Evolutionary conservation across 2,113 vertebrate genomes (phyloP), one percentile per base, ranked within the genome.

Genomic region (Alouatta palliata): DNA sequence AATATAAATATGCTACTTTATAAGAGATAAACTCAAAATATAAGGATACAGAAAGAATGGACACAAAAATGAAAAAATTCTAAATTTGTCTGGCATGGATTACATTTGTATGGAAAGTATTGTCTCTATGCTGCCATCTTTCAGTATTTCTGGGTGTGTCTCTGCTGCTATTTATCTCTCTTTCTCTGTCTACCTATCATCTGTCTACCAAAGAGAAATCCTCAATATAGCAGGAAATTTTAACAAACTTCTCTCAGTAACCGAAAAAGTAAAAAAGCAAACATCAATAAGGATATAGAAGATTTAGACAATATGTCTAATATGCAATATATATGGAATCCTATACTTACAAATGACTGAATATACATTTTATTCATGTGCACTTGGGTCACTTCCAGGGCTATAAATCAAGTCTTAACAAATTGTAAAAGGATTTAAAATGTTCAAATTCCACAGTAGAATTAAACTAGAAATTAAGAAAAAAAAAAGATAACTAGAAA

Each of bases 341-440:
- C 21, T 95, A 12, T 30, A 76, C 49, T 23, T 86, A 77, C 3
- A 71, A 87, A 82, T 71, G 12, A 35, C 20, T 77, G 66, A 20
- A 76, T n/a, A 45, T 23, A 14, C 12, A 35, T 64, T 81, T 17
- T 47, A 35, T 77, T 87, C 52, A 80, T 66, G 13, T 61, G n/a
- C 7, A 68, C 9, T 4, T 54, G n/a, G 16, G 17, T 76, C 5
- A 37, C 45, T 73, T 47, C 86, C 6, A 54, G n/a, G 32, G 16
- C 27, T 96, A 27, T 71, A 83, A 76, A 77, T 87, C 25, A 90
- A 70, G 23, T 82, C n/a, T 77, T 25, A 97, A 58, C 23, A 92
- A 45, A 64, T 56, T 81, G 64, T 16, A 77, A 90, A 76, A 76
- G n/a, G 11, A 90, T 54, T 95, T 81, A 70, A 81, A 91, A 86